Conservation (phyloP, 2,888 invertebrate genomes). For the Drosophila pseudotalamancana region DNA sequence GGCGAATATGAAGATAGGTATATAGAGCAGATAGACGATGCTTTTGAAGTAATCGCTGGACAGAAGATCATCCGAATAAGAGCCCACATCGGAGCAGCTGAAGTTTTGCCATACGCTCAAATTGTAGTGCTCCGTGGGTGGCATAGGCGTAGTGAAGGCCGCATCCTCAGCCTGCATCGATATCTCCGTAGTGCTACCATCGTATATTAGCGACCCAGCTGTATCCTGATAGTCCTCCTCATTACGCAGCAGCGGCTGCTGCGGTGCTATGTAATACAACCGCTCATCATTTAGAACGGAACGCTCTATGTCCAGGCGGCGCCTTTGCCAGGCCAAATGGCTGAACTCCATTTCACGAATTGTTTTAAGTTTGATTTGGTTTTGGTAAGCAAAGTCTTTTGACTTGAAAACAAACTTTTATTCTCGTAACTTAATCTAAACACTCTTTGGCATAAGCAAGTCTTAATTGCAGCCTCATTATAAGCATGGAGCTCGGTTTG, state of each 20-base stretch:
- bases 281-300: conserved; percentile 41
- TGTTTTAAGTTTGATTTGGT: background rate
- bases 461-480: conserved; percentile 34
- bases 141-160: conserved; percentile 5
- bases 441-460: conserved; percentile 8
- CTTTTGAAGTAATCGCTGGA: conserved; percentile 87
- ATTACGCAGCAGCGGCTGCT: conserved; percentile 54
- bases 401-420: conserved; percentile 7
- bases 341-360: conserved; percentile 56
- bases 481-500: conserved; percentile 9
- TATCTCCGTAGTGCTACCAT: conserved; percentile 48
- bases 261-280: conserved; percentile 68
- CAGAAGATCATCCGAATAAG: conserved; percentile 66
- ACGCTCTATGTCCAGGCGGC: conserved; percentile 27
- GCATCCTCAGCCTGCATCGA: conserved; percentile 16
- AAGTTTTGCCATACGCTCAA: conserved; percentile 58
- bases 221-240: conserved; percentile 59
- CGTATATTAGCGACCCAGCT: conserved; percentile 34
- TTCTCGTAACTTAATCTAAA: conserved; percentile 4
- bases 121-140: conserved; percentile 44
- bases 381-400: background rate
- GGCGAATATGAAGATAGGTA: conserved; percentile 89
- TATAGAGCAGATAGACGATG: conserved; percentile 89
- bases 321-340: conserved; percentile 58
- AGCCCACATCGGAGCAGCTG: conserved; percentile 69